phyloP scores from a whole-genome alignment of 2,888 invertebrate species.

The Chrysolina oricalcia region DNA sequence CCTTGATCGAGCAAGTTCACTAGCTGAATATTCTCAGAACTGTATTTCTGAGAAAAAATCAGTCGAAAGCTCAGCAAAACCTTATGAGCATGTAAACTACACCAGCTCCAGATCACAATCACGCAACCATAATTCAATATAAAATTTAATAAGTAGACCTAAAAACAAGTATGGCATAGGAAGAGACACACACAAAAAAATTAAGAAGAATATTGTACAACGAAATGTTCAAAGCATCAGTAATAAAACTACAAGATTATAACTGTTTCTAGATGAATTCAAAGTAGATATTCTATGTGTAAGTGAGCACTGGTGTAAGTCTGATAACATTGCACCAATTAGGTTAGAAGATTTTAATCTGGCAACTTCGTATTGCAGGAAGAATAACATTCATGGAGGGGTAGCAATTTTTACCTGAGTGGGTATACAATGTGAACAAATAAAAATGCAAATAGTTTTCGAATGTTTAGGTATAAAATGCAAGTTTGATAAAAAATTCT shows the following conservation, averaged over 20 bases:
- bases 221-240: neutral
- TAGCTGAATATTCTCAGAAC: neutral
- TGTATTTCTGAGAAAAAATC: slow-evolving; percentile 7
- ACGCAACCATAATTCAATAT: neutral
- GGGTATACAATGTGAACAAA: slow-evolving; percentile 1
- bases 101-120: neutral
- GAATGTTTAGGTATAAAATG: too few species aligned
- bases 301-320: too few species aligned
- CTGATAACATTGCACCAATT: too few species aligned
- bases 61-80: neutral
- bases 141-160: neutral
- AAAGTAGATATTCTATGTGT: too few species aligned
- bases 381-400: too few species aligned
- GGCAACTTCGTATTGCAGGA: too few species aligned
- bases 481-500: too few species aligned
- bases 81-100: neutral
- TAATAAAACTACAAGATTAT: too few species aligned
- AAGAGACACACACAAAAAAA: neutral
- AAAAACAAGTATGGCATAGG: neutral
- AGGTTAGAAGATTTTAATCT: too few species aligned
- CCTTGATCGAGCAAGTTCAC: too few species aligned
- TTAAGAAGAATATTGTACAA: neutral
- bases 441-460: neutral
- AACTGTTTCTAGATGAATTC: too few species aligned
- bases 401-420: slow-evolving; percentile 5